These are phyloP conservation scores for Pollenia angustigena DNA, from an alignment of 2,888 invertebrate species.

Conservation along the genomic window DNA sequence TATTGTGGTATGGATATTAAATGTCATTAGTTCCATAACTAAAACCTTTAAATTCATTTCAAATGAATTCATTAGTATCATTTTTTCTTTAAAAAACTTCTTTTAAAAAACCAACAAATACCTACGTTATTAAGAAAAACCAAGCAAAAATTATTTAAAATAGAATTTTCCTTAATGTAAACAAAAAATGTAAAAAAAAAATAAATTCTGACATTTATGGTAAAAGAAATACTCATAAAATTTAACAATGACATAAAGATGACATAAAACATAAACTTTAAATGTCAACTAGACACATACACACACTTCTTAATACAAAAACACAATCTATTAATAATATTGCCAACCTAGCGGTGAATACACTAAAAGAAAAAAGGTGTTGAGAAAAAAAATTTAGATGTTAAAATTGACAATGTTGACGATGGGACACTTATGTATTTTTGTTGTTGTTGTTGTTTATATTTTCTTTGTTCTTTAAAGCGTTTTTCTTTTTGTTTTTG, in stretches of 20 bases:
- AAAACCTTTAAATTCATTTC: conserved; percentile 36
- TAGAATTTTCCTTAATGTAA: conserved; percentile 37
- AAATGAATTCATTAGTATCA: conserved; percentile 36
- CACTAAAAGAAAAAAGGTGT: conserved; percentile 24
- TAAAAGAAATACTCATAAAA: conserved; percentile 46
- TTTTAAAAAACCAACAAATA: neutral
- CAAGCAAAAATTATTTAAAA: conserved; percentile 18
- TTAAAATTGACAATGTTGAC: conserved; percentile 21
- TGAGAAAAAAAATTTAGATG: neutral
- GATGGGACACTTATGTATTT: neutral
- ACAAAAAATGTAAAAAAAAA: too few species aligned
- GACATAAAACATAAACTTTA: conserved; percentile 61
- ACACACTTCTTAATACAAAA: neutral
- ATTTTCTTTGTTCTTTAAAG: conserved; percentile 42
- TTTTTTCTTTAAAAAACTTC: conserved; percentile 8
- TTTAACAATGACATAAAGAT: conserved; percentile 62
- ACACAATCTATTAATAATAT: neutral
- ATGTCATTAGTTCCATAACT: neutral
- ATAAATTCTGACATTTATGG: conserved; percentile 62
- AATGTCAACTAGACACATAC: conserved; percentile 61
- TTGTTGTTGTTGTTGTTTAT: conserved; percentile 22
- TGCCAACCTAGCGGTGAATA: conserved; percentile 16
- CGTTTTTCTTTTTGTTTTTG: neutral
- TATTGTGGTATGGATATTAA: too few species aligned
- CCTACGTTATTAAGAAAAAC: conserved; percentile 12